Base-by-base conservation (phyloP, 2,888 invertebrate species). In the Sesamia inferens region DNA sequence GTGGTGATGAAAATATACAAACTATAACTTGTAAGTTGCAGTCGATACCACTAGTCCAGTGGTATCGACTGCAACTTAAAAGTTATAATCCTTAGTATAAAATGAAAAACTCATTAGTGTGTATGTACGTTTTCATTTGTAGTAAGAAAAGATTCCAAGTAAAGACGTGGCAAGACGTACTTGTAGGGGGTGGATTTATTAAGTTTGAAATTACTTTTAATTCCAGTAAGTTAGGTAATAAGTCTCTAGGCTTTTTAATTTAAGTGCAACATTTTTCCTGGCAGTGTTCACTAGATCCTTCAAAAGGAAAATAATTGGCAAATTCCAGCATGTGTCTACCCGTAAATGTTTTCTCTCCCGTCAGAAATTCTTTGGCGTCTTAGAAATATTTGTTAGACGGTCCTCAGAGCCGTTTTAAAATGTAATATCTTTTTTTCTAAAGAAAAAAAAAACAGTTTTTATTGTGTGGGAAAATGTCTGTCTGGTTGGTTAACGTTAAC, bases 281-380 rank as follows among this genome's bases (percentile, higher is more conserved):
- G 24, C 42, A 71, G 44, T 68, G 58, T 81, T 64, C 73, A 72
- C 42, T 14, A 59, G 68, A 81, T 76, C 54, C 67, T 65, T 78
- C 79, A 81, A 83, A 83, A 81, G 78, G 74, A 76, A 85, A 84
- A 81, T 85, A 85, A 85, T 85, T 85, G 83, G 76, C 54, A 79
- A 85, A 85, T 85, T 85, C 86, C 86, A 74, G 65, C 78, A 85
- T 85, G 86, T 86, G 85, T 85, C 81, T 81, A 71, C 79, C 71
- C 78, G 78, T 86, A 86, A 83, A 83, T 86, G 79, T 86, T 85
- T 86, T 75, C 82, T 55, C 85, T 78, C 67, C 71, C 76, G 63
- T 78, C 77, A 76, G 69, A 76, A 83, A 85, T 85, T 84, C 86
- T 83, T 78, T 72, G 71, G 77, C 74, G 86, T 85, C 73, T 79